These are phyloP conservation scores for Hirtodrosophila trivittata DNA, from an alignment of 2,888 invertebrate genomes.

Conservation along the genomic window DNA sequence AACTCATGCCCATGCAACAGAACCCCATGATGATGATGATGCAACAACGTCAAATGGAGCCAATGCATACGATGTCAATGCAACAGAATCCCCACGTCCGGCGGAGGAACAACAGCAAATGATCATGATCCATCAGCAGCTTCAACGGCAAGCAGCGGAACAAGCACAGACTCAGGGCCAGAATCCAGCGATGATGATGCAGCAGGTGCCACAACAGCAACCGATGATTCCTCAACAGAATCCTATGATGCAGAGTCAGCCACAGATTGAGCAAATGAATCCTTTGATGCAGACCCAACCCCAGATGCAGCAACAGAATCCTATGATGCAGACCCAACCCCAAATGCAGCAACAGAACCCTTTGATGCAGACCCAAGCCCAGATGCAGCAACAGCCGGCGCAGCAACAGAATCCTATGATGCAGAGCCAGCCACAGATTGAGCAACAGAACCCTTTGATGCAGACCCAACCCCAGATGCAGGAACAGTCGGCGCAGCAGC, in stretches of 20 bases:
- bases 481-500: too few species aligned
- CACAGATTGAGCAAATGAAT: conserved; percentile 16
- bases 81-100: conserved; percentile 18
- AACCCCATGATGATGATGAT: conserved; percentile 12
- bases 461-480: conserved; percentile 7
- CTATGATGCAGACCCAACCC: conserved; percentile 1
- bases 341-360: conserved; percentile 15
- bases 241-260: not conserved
- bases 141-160: conserved; percentile 19
- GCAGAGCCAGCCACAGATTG: conserved; percentile 14
- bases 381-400: too few species aligned
- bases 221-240: conserved; percentile 7
- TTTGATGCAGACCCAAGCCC: conserved; percentile 1
- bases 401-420: not conserved
- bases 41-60: conserved; percentile 37
- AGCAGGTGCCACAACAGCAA: conserved; percentile 6
- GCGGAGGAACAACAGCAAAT: conserved; percentile 10
- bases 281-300: conserved; percentile 3
- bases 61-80: conserved; percentile 13
- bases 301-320: conserved; percentile 1
- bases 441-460: conserved; percentile 2
- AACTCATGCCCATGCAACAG: conserved; percentile 11
- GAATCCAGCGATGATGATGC: conserved; percentile 2
- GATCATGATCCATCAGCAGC: conserved; percentile 22
- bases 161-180: conserved; percentile 8